Evolutionary conservation across 2,797 vertebrate genomes (phyloP).

Genomic region (Syncerus caffer): DNA sequence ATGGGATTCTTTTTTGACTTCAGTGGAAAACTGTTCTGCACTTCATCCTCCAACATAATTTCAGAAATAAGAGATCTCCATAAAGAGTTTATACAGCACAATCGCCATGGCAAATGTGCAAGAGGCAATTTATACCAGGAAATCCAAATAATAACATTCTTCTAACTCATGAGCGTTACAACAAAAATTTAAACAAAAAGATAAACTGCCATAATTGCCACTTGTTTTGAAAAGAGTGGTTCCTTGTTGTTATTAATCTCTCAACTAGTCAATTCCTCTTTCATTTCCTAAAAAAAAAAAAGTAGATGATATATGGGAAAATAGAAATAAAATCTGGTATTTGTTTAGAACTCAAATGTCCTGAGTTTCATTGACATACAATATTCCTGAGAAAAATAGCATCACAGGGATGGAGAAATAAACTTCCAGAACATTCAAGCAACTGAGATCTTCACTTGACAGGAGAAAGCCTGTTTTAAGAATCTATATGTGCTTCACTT

Average conservation of each 20-base stretch:
- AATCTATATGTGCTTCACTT: background rate
- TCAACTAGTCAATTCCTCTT: constrained; percentile 11
- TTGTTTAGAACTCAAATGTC: background rate
- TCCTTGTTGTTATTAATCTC: background rate
- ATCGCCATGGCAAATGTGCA: background rate
- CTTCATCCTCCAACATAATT: background rate
- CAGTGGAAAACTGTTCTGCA: background rate
- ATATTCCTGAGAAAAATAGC: background rate
- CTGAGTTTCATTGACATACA: background rate
- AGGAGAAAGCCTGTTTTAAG: background rate
- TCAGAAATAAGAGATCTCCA: background rate
- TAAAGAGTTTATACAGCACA: background rate
- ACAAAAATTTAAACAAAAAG: background rate
- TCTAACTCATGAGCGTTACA: background rate
- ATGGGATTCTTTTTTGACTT: background rate
- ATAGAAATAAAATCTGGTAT: background rate
- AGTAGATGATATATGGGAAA: background rate
- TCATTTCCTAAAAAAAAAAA: background rate
- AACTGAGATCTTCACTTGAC: background rate
- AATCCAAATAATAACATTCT: background rate
- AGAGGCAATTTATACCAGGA: background rate
- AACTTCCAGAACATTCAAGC: background rate
- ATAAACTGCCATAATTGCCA: background rate
- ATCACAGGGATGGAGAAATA: background rate
- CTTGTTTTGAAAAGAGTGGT: background rate